phyloP scores from a whole-genome alignment of 2,888 invertebrate species.

The Pristionchus entomophagus region DNA sequence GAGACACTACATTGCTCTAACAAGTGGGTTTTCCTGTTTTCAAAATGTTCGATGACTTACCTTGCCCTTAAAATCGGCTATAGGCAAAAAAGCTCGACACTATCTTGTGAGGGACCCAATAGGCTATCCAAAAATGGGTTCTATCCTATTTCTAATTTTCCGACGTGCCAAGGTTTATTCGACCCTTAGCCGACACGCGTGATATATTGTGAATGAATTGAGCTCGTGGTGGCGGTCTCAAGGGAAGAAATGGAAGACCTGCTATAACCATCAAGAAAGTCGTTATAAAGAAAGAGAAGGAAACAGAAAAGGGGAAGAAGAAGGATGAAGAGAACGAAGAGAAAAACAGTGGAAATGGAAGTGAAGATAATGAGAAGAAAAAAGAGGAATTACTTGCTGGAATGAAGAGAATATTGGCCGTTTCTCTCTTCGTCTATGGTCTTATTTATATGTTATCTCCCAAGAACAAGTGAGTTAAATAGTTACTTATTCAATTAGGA shows the following conservation, averaged over 20 bases:
- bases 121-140: no score
- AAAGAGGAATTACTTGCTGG: constrained; percentile 43
- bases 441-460: constrained; percentile 59
- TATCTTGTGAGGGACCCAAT: no score
- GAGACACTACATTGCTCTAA: no score
- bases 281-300: neutral
- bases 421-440: constrained; percentile 67
- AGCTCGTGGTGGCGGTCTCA: neutral
- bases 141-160: no score
- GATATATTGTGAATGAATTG: neutral
- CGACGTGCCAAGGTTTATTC: no score
- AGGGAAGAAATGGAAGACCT: constrained; percentile 32
- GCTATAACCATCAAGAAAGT: constrained; percentile 16
- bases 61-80: no score
- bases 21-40: no score
- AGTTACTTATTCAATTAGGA: neutral
- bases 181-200: no score
- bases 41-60: no score
- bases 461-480: constrained; percentile 11
- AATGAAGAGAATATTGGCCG: constrained; percentile 62
- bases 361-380: constrained; percentile 35
- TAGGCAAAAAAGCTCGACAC: no score
- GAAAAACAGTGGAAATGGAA: neutral
- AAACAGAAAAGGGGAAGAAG: neutral
- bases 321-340: neutral